These are phyloP conservation scores for Lampris megalopsis DNA, from an alignment of 2,113 vertebrate genomes.

Conservation along the genomic window DNA sequence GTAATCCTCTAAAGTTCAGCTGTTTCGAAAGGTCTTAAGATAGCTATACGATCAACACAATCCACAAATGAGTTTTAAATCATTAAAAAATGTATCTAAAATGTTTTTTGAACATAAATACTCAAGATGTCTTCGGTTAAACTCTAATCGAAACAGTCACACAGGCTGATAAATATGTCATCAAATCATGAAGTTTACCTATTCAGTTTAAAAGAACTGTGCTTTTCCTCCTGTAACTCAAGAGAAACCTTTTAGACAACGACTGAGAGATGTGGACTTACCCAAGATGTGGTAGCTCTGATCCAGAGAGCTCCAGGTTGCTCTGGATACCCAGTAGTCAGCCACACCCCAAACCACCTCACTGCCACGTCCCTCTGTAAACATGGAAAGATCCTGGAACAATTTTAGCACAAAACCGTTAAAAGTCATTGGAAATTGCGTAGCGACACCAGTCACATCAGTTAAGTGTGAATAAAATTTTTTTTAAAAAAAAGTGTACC, in stretches of 20 bases:
- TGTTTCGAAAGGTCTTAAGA: too few relatives aligned
- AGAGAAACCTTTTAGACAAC: neutral
- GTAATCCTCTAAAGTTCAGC: too few relatives aligned
- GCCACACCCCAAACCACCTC: constrained; percentile 88
- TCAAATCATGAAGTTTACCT: neutral
- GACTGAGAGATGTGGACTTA: constrained; percentile 49
- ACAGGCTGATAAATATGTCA: neutral
- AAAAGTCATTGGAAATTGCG: neutral
- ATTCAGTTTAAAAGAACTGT: neutral
- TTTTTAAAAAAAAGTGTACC: constrained; percentile 21
- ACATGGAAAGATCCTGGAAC: constrained; percentile 89
- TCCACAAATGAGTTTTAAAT: too few relatives aligned
- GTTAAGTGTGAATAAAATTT: neutral
- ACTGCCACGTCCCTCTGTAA: constrained; percentile 86
- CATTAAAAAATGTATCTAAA: too few relatives aligned
- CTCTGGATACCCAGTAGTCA: constrained; percentile 94
- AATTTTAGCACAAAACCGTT: constrained; percentile 19
- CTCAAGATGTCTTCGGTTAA: too few relatives aligned
- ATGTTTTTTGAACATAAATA: too few relatives aligned
- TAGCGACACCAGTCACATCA: neutral
- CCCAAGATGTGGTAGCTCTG: constrained; percentile 89
- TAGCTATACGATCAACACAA: too few relatives aligned
- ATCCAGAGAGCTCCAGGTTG: constrained; percentile 85
- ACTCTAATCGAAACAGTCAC: neutral
- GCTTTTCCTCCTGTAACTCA: neutral